Conservation (phyloP, 1,140 invertebrate genomes). For the Proales similis region DNA sequence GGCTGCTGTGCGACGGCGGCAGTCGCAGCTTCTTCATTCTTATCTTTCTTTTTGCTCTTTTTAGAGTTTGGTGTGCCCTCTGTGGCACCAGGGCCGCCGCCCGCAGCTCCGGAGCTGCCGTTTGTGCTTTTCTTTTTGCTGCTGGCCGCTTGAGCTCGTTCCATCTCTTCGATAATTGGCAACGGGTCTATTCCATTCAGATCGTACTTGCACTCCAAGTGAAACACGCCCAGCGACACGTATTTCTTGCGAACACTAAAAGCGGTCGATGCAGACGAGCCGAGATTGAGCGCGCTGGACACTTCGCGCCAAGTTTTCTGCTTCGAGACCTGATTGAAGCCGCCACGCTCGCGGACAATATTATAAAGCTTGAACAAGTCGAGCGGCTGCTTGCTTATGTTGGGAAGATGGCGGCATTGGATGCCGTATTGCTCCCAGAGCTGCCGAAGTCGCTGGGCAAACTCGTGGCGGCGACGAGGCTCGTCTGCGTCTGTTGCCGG, state of each 20-base stretch:
- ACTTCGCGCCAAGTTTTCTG: conserved; percentile 98
- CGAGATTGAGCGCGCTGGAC: conserved; percentile 80
- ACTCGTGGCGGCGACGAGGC: not conserved
- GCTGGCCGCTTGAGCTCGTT: conserved; percentile 39
- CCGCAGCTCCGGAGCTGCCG: conserved; percentile 41
- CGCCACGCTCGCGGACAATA: conserved; percentile 86
- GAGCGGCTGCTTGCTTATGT: conserved; percentile 92
- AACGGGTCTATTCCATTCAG: conserved; percentile 86
- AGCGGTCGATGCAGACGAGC: conserved; percentile 87
- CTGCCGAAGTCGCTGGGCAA: conserved; percentile 25
- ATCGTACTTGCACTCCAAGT: conserved; percentile 93
- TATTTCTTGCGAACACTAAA: conserved; percentile 94
- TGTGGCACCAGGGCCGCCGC: conserved; percentile 40
- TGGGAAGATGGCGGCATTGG: conserved; percentile 60
- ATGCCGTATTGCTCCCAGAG: conserved; percentile 32
- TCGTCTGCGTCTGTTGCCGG: conserved; percentile 4
- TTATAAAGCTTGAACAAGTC: conserved; percentile 92
- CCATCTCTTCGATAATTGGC: conserved; percentile 79
- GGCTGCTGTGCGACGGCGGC: conserved; percentile 42
- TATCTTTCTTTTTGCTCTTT: conserved; percentile 42
- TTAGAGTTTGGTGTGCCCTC: conserved; percentile 39
- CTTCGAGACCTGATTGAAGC: conserved; percentile 94
- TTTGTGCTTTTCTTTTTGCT: not conserved
- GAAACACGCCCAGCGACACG: conserved; percentile 79
- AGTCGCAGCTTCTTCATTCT: conserved; percentile 35